Evolutionary conservation across 2,888 invertebrate genomes (phyloP).

Genomic region (Cataglyphis albicans): DNA sequence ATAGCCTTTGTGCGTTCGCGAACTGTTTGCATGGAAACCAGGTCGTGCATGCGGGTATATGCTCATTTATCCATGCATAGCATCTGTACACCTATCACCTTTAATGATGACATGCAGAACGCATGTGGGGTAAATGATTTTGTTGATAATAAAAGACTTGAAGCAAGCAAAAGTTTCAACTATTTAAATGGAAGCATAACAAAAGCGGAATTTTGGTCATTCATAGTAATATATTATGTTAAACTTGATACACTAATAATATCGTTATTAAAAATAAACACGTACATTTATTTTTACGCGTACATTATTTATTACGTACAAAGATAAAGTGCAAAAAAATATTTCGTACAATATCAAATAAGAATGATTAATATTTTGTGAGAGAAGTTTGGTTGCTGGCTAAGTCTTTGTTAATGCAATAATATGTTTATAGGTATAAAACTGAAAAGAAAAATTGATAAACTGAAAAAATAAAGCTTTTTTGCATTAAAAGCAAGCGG

Average conservation of each 20-base stretch:
- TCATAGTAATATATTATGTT: neutral
- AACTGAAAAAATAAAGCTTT: neutral
- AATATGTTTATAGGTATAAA: neutral
- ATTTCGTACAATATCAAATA: neutral
- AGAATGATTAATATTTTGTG: neutral
- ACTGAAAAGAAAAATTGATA: neutral
- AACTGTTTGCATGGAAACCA: constrained; percentile 57
- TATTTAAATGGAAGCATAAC: neutral
- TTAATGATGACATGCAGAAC: constrained; percentile 35
- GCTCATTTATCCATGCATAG: constrained; percentile 55
- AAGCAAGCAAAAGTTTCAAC: neutral
- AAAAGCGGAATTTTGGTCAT: neutral
- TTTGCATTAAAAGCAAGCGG: neutral
- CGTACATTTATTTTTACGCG: neutral
- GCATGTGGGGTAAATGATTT: constrained; percentile 49
- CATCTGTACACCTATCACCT: constrained; percentile 58
- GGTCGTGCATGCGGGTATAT: constrained; percentile 74
- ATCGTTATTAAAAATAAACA: neutral
- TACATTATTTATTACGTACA: neutral
- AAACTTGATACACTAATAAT: neutral
- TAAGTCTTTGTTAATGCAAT: neutral
- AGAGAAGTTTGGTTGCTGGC: neutral
- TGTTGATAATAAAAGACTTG: constrained; percentile 35
- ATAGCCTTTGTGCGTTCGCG: constrained; percentile 36
- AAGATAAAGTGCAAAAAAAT: neutral